A percentile compares a stretch with the other conserved stretches of the same genome.
phyloP scores from a whole-genome alignment of 2,113 vertebrate species.

The Bagarius yarrelli region DNA sequence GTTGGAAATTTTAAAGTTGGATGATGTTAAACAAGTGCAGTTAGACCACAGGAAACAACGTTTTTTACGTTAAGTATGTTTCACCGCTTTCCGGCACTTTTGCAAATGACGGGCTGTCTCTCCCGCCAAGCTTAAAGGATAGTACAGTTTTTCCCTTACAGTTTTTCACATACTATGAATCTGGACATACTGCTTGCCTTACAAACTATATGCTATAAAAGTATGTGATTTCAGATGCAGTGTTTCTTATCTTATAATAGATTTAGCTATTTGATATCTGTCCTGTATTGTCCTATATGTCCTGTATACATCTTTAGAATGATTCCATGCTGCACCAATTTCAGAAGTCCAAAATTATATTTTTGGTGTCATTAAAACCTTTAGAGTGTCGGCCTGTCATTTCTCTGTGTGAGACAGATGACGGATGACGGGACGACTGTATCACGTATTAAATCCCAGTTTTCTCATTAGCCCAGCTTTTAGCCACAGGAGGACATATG shows the following conservation, averaged over 20 bases:
- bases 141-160: no score
- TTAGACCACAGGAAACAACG: no score
- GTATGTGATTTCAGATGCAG: not conserved
- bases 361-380: not conserved
- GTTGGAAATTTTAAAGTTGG: no score
- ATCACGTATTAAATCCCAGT: constrained; percentile 29
- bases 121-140: no score
- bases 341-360: not conserved
- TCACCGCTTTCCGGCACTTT: no score
- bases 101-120: no score
- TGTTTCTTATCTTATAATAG: not conserved
- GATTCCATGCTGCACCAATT: not conserved
- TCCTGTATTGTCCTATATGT: not conserved
- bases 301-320: not conserved
- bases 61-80: no score
- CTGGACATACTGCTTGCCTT: no score
- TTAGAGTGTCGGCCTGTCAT: not conserved
- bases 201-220: no score
- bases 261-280: not conserved
- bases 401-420: constrained; percentile 22
- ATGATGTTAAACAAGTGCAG: no score
- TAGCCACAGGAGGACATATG: constrained; percentile 19
- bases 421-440: constrained; percentile 42
- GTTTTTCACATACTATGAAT: no score
- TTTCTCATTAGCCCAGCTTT: constrained; percentile 35